phyloP scores from a whole-genome alignment of 2,797 vertebrate genomes.

The Setipinna tenuifilis region DNA sequence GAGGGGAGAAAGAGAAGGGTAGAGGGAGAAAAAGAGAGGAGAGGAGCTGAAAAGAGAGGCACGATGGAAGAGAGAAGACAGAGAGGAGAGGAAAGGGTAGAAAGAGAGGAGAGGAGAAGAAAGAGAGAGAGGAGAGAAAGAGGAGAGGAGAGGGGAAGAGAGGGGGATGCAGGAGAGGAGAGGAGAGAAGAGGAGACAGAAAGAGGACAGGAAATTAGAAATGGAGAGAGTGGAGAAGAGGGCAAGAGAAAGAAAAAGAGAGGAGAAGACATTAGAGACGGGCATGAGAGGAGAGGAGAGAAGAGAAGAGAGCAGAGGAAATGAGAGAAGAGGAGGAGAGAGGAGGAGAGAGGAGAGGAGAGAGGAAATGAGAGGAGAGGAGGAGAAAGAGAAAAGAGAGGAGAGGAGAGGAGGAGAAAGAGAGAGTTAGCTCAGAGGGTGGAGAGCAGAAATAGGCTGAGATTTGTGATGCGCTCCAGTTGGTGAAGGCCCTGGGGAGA shows the following conservation, averaged over 20 bases:
- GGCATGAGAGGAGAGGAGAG: background rate
- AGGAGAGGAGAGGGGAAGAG: slow-evolving; percentile 12
- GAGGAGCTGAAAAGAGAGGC: background rate
- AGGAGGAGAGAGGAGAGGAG: background rate
- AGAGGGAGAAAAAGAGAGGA: too few species aligned
- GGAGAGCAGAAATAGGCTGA: slow-evolving; percentile 12
- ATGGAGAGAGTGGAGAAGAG: slow-evolving; percentile 37
- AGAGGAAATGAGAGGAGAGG: background rate
- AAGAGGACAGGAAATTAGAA: background rate
- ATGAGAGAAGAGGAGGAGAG: too few species aligned
- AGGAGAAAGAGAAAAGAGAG: background rate
- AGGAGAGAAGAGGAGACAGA: background rate
- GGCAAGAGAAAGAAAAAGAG: slow-evolving; percentile 15
- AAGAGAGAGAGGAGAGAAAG: slow-evolving; percentile 47
- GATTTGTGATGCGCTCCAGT: slow-evolving; percentile 57
- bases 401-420: background rate
- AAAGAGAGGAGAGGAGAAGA: background rate
- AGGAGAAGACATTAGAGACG: background rate
- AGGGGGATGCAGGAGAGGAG: background rate
- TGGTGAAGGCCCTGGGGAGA: slow-evolving; percentile 62
- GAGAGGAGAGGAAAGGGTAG: too few species aligned
- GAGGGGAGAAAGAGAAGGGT: too few species aligned
- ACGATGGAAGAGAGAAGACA: too few species aligned
- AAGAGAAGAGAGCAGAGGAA: background rate
- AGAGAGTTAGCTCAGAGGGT: background rate